A percentile compares a stretch with the other conserved stretches of the same genome.
Evolutionary conservation across 2,888 invertebrate genomes (phyloP).

Genomic region (Lysandra bellargus): DNA sequence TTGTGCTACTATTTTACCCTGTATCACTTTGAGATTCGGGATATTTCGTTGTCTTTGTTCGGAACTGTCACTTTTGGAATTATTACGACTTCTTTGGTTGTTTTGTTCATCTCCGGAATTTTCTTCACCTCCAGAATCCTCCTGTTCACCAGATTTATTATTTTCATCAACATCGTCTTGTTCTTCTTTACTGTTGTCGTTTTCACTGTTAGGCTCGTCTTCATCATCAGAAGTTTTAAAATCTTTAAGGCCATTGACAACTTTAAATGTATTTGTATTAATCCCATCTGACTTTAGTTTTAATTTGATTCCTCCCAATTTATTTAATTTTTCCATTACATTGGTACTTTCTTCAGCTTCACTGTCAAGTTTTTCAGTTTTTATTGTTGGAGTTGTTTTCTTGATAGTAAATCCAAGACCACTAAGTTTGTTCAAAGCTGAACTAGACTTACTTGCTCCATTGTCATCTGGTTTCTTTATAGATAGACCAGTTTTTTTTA

Average conservation of each 20-base stretch:
- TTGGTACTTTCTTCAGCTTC: slow-evolving; percentile 50
- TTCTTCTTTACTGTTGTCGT: slow-evolving; percentile 55
- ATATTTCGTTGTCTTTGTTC: slow-evolving; percentile 44
- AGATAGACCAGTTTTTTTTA: slow-evolving; percentile 64
- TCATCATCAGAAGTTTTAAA: slow-evolving; percentile 72
- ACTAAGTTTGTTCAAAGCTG: slow-evolving; percentile 67
- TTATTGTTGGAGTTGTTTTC: slow-evolving; percentile 63
- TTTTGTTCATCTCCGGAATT: slow-evolving; percentile 46
- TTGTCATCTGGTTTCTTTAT: slow-evolving; percentile 60
- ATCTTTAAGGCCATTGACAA: slow-evolving; percentile 70
- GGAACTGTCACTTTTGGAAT: slow-evolving; percentile 53
- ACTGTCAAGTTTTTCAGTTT: slow-evolving; percentile 57
- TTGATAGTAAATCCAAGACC: slow-evolving; percentile 74
- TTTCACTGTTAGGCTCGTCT: slow-evolving; percentile 55
- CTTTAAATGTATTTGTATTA: slow-evolving; percentile 67
- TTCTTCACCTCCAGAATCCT: slow-evolving; percentile 52
- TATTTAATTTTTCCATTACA: slow-evolving; percentile 66
- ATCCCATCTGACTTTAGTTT: slow-evolving; percentile 71
- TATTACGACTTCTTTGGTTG: slow-evolving; percentile 44
- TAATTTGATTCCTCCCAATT: slow-evolving; percentile 71
- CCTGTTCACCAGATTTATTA: slow-evolving; percentile 44
- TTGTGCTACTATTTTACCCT: slow-evolving; percentile 46
- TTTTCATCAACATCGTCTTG: slow-evolving; percentile 50
- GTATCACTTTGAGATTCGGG: slow-evolving; percentile 50
- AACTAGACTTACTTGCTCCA: slow-evolving; percentile 51